phyloP scores from a whole-genome alignment of 2,888 invertebrate genomes.

The Oeneis ivallda region DNA sequence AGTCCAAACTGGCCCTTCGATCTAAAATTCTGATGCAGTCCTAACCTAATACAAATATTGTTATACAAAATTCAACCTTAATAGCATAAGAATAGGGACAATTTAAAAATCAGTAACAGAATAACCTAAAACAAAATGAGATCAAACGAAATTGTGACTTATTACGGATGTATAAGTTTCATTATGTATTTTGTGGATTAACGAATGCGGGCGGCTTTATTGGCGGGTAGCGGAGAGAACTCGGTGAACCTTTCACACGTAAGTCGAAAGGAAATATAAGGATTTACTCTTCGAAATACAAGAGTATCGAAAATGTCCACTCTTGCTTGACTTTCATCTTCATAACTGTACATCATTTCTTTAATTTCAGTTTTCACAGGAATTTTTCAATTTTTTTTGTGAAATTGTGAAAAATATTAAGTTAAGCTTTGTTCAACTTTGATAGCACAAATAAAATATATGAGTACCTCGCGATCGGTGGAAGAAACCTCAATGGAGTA shows the following conservation, averaged over 20 bases:
- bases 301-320: constrained; percentile 19
- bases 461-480: too few relatives aligned
- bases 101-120: neutral
- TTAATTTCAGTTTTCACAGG: neutral
- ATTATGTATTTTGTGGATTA: constrained; percentile 14
- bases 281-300: constrained; percentile 39
- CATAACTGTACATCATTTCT: neutral
- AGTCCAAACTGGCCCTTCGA: constrained; percentile 43
- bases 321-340: constrained; percentile 16
- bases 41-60: constrained; percentile 18
- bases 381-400: neutral
- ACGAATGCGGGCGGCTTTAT: constrained; percentile 32
- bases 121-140: neutral
- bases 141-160: constrained; percentile 26
- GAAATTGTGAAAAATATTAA: too few relatives aligned
- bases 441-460: too few relatives aligned
- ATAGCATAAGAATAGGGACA: neutral
- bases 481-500: too few relatives aligned
- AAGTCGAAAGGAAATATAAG: constrained; percentile 40
- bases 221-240: constrained; percentile 28
- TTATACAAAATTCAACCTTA: constrained; percentile 26
- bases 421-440: too few relatives aligned
- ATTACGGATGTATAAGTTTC: constrained; percentile 15
- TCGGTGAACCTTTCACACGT: constrained; percentile 38
- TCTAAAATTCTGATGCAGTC: constrained; percentile 58